Evolutionary conservation across 2,113 vertebrate species (phyloP).

Genomic region (Pristiophorus japonicus): DNA sequence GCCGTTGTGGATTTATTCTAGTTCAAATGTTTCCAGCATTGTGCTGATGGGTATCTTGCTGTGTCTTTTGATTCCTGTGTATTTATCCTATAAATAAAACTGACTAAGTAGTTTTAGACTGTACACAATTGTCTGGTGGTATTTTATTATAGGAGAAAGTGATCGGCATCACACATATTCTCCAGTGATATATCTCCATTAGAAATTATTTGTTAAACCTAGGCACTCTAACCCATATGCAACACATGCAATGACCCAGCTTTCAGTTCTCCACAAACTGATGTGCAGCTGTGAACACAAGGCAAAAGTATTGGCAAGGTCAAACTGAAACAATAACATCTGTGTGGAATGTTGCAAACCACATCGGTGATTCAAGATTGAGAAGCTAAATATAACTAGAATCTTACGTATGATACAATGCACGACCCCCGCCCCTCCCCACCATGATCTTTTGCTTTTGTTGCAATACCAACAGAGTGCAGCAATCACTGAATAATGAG

Average conservation of each 20-base stretch:
- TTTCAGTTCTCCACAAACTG: background rate
- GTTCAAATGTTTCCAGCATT: background rate
- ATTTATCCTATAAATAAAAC: background rate
- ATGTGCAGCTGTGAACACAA: background rate
- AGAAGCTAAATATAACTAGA: background rate
- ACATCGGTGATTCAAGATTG: background rate
- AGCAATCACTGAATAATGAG: background rate
- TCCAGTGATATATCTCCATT: background rate
- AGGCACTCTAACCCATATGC: background rate
- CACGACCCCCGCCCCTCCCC: background rate
- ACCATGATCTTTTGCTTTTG: background rate
- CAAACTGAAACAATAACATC: background rate
- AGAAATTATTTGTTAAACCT: background rate
- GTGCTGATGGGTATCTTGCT: background rate
- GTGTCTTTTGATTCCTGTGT: background rate
- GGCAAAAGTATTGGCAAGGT: background rate
- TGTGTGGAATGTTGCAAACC: background rate
- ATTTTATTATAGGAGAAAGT: background rate
- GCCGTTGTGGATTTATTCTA: background rate
- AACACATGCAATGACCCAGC: background rate
- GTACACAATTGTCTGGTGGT: background rate
- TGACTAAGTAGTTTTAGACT: background rate
- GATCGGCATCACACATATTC: background rate
- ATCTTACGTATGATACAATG: background rate
- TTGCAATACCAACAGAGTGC: background rate